These are phyloP conservation scores for Pissodes strobi DNA, from an alignment of 1,140 invertebrate genomes.

Conservation along the genomic window DNA sequence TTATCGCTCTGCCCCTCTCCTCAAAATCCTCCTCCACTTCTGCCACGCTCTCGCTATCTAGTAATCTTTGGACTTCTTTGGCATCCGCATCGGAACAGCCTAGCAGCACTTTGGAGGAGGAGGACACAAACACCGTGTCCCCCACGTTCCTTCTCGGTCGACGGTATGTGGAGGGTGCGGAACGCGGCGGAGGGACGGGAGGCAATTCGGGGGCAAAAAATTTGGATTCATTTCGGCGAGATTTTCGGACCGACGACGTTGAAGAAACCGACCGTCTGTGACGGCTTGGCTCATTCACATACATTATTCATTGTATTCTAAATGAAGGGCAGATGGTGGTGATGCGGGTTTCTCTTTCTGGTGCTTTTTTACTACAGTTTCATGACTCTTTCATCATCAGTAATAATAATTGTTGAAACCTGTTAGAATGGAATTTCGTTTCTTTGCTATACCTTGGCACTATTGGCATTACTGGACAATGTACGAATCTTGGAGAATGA, in stretches of 20 bases:
- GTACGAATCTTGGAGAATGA: too few relatives aligned
- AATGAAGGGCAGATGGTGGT: too few relatives aligned
- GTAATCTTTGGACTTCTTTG: neutral
- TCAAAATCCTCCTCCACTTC: slow-evolving; percentile 30
- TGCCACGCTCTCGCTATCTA: slow-evolving; percentile 12
- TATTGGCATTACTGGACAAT: too few relatives aligned
- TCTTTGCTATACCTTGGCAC: too few relatives aligned
- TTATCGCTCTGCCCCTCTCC: slow-evolving; percentile 29
- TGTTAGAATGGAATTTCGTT: too few relatives aligned
- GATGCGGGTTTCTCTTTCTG: too few relatives aligned
- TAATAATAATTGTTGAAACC: too few relatives aligned
- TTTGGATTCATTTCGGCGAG: slow-evolving; percentile 4
- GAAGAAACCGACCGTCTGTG: slow-evolving; percentile 38
- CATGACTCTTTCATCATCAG: too few relatives aligned
- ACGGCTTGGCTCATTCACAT: slow-evolving; percentile 16
- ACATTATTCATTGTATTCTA: slow-evolving; percentile 35
- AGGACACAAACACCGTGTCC: slow-evolving; percentile 49
- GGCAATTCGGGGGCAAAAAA: slow-evolving; percentile 3
- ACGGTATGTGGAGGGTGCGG: slow-evolving; percentile 37
- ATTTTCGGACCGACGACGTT: slow-evolving; percentile 5
- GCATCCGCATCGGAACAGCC: slow-evolving; percentile 22
- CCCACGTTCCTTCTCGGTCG: slow-evolving; percentile 47
- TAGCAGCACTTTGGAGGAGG: slow-evolving; percentile 44
- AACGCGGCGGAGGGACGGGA: slow-evolving; percentile 45
- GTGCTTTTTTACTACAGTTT: too few relatives aligned